A percentile compares a stretch with the other conserved stretches of the same genome.
These are phyloP conservation scores for Neodon shergylaensis DNA, from an alignment of 2,113 vertebrate species.

Conservation along the genomic window DNA sequence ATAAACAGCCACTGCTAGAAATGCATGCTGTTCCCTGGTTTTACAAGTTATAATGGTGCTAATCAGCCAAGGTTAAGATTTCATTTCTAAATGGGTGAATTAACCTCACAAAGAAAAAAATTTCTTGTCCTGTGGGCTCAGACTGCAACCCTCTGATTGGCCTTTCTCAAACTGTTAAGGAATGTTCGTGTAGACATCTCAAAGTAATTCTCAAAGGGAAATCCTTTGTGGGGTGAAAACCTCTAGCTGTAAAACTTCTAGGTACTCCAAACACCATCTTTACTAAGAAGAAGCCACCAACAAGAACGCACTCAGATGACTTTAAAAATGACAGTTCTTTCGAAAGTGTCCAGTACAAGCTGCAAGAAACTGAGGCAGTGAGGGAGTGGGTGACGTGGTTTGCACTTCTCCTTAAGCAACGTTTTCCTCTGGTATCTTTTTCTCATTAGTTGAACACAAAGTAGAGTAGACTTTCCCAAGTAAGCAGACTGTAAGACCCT, in stretches of 20 bases:
- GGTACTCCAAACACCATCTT: background rate
- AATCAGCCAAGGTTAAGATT: conserved; percentile 23
- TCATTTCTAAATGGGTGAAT: conserved; percentile 18
- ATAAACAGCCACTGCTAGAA: background rate
- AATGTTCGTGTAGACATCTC: background rate
- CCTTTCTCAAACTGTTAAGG: background rate
- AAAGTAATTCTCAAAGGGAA: background rate
- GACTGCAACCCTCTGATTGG: background rate
- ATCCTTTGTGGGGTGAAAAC: background rate
- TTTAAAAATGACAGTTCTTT: background rate
- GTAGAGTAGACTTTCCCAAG: background rate
- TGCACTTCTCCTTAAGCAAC: conserved; percentile 1
- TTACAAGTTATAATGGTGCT: background rate
- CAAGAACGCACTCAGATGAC: background rate
- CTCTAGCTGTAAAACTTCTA: background rate
- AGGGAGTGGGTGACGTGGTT: background rate
- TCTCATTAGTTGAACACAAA: conserved; percentile 16
- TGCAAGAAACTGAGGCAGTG: background rate
- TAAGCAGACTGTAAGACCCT: background rate
- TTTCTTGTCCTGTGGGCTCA: background rate
- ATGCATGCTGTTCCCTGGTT: background rate
- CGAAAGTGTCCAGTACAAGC: background rate
- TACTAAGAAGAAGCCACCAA: background rate
- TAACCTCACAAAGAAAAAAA: background rate
- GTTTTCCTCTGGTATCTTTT: background rate